These are phyloP conservation scores for Rhagologus leucostigma DNA, from an alignment of 2,113 vertebrate species.

Conservation along the genomic window DNA sequence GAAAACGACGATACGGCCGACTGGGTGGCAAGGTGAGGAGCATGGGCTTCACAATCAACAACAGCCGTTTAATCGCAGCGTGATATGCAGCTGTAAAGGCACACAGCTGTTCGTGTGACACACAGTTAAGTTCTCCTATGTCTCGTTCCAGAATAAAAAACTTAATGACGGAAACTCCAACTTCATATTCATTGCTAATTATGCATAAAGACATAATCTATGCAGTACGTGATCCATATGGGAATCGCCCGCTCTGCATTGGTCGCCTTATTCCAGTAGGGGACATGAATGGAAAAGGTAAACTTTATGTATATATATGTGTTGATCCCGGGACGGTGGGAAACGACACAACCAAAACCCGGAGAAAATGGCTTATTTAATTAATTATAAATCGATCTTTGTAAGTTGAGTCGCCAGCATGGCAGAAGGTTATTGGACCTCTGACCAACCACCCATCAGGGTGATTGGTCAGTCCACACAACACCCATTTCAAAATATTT, in stretches of 20 bases:
- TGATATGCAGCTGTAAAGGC: not conserved
- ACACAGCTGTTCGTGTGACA: not conserved
- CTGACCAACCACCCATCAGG: too few relatives aligned
- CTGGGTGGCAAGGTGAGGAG: conserved; percentile 92
- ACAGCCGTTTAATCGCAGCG: not conserved
- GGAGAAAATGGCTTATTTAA: too few relatives aligned
- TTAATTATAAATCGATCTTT: too few relatives aligned
- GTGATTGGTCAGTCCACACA: too few relatives aligned
- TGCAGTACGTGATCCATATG: conserved; percentile 93
- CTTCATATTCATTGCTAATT: conserved; percentile 91
- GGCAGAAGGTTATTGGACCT: too few relatives aligned
- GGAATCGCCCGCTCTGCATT: conserved; percentile 92
- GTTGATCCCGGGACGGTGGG: too few relatives aligned
- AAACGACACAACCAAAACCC: too few relatives aligned
- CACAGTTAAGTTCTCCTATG: not conserved
- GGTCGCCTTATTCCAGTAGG: conserved; percentile 89
- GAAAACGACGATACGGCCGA: conserved; percentile 88
- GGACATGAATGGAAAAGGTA: conserved; percentile 81
- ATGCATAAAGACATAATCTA: conserved; percentile 96
- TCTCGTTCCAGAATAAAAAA: conserved; percentile 88
- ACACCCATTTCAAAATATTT: too few relatives aligned
- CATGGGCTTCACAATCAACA: not conserved
- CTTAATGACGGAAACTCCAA: conserved; percentile 92
- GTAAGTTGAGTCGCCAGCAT: too few relatives aligned
- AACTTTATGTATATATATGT: not conserved